These are phyloP conservation scores for Temnopleurus reevesii DNA, from an alignment of 53 echinoderm and acorn worm species.

Conservation along the genomic window DNA sequence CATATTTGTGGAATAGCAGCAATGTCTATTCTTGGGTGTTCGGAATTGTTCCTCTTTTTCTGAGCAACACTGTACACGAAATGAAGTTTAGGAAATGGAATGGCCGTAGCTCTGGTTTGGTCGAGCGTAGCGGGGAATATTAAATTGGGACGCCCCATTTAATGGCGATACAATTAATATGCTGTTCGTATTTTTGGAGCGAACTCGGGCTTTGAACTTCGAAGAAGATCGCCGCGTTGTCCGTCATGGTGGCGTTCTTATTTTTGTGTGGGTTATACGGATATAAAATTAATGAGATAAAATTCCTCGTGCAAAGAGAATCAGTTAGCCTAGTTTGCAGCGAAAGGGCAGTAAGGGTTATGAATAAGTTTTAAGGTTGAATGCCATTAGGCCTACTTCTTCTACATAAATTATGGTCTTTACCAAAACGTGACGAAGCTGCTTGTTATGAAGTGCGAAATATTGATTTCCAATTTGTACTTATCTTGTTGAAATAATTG, in stretches of 20 bases:
- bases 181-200: constrained; percentile 2
- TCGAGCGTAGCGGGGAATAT: constrained; percentile 5
- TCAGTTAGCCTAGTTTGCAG: constrained; percentile 7
- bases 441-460: too few species aligned
- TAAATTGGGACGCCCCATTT: constrained; percentile 21
- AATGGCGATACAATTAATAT: not conserved
- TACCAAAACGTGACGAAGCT: too few species aligned
- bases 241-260: not conserved
- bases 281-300: constrained; percentile 35
- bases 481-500: too few species aligned
- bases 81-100: not conserved
- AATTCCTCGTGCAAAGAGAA: constrained; percentile 1
- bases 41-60: too few species aligned
- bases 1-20: too few species aligned
- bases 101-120: not conserved
- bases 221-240: not conserved
- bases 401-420: too few species aligned
- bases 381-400: too few species aligned
- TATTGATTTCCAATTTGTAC: too few species aligned
- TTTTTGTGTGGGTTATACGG: constrained; percentile 31
- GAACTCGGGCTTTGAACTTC: constrained; percentile 12
- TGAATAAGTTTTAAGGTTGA: not conserved
- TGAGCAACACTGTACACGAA: too few species aligned
- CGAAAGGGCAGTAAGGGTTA: not conserved
- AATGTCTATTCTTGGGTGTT: too few species aligned